Base-by-base conservation (phyloP, 2,888 invertebrate species). In the Eurois occulta region DNA sequence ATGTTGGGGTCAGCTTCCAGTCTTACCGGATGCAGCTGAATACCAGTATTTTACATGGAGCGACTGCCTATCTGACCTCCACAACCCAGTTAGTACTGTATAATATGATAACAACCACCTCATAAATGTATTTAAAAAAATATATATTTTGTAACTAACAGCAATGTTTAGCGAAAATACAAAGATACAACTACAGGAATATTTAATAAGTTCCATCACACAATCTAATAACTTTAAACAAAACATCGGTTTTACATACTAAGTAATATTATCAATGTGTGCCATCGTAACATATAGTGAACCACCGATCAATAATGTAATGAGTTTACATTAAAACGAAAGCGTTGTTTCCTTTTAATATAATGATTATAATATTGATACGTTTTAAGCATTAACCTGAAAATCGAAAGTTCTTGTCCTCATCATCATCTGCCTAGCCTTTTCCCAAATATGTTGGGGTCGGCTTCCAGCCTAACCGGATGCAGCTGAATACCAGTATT, bases 281-380 rank as follows among this genome's bases (percentile, higher is more conserved):
- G 78, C 35, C 67, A 81, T 82, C 74, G 82, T 71, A 74, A 82
- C 70, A 74, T 28, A 60, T 71, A 35, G 43, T 43, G 13, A 55
- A 41, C 41, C 35, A 1, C 2, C 60, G 46, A 75, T 70, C 72
- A 18, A 75, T 83, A 68, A 13, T 41, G n/a, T 55, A 69, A 67
- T n/a, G 32, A 68, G 78, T 75, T 70, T 69, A 79, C 32, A 66
- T 68, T 72, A 48, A 69, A 69, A 72, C 75, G 60, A 41, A 84
- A 87, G 80, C 77, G 41, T 38, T 64, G 70, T 60, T 79, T n/a
- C 35, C 48, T 70, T 32, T 58, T 74, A 71, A 65, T 67, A 43
- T 32, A 41, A 78, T 66, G 4, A 60, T 41, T 28, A 43, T 52
- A 67, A 21, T 43, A 28, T 28, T 38, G 24, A 70, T 74, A 71